Conservation (phyloP, 2,888 invertebrate species). For the Pimpla rufipes region DNA sequence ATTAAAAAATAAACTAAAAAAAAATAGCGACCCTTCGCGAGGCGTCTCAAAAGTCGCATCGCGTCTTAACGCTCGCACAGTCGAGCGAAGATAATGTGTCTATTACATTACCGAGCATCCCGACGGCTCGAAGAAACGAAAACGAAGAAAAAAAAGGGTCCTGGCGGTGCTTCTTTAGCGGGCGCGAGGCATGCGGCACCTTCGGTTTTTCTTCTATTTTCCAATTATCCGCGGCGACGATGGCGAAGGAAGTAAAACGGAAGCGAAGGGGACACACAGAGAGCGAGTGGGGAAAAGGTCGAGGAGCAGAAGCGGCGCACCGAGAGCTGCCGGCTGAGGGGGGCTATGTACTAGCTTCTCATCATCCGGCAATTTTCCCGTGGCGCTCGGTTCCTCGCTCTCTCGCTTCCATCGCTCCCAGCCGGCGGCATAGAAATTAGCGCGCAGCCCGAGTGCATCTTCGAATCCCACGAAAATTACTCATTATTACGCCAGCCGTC, state of each 20-base stretch:
- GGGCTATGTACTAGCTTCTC: conserved; percentile 39
- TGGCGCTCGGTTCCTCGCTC: conserved; percentile 7
- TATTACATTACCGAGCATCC: conserved; percentile 1
- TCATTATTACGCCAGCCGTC: conserved; percentile 41
- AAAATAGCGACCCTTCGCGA: not conserved
- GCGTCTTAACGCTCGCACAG: not conserved
- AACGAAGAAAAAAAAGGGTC: not conserved
- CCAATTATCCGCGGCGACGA: conserved; percentile 30
- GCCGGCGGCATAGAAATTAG: conserved; percentile 52
- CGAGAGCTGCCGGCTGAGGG: too few species aligned
- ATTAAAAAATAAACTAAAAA: too few species aligned
- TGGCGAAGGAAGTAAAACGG: conserved; percentile 9
- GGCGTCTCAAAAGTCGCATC: not conserved
- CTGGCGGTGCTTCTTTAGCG: not conserved
- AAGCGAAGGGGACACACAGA: not conserved
- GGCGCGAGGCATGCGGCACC: not conserved
- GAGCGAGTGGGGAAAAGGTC: not conserved
- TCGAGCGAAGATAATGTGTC: not conserved
- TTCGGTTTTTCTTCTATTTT: conserved; percentile 17
- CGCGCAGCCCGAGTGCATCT: not conserved
- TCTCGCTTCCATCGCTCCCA: conserved; percentile 20
- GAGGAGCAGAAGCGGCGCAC: conserved; percentile 3
- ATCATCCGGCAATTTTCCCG: conserved; percentile 61
- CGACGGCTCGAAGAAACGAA: not conserved
- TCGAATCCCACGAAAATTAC: conserved; percentile 51